Percentiles rank a stretch among this genome's conserved stretches.
phyloP scores from a whole-genome alignment of 2,113 vertebrate genomes.

The Heterocephalus glaber region DNA sequence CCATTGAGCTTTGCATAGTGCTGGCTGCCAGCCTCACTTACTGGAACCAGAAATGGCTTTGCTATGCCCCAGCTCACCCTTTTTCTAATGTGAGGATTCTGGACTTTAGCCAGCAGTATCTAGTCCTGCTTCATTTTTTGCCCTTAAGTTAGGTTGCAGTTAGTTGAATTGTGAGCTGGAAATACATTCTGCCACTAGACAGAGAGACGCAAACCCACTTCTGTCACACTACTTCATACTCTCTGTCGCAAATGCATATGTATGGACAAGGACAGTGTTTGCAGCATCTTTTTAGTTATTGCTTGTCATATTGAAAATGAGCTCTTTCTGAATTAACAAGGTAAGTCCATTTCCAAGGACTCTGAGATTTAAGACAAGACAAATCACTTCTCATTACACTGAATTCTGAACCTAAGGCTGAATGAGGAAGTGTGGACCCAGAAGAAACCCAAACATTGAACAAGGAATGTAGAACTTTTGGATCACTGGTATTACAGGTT shows the following conservation, averaged over 20 bases:
- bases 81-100: conserved; percentile 37
- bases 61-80: neutral
- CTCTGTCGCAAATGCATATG: neutral
- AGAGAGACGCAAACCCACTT: neutral
- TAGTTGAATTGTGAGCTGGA: neutral
- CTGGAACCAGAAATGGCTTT: conserved; percentile 38
- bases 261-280: neutral
- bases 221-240: neutral
- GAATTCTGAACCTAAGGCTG: neutral
- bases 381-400: neutral
- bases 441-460: neutral
- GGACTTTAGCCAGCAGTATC: conserved; percentile 44
- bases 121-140: neutral
- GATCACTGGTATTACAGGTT: conserved; percentile 25
- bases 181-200: neutral
- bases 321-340: neutral
- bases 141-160: neutral
- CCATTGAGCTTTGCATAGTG: conserved; percentile 60
- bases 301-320: neutral
- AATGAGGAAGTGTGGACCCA: neutral
- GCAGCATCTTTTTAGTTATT: neutral
- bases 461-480: neutral
- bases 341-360: neutral
- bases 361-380: neutral
- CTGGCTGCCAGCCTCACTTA: conserved; percentile 45